Conservation (phyloP, 2,888 invertebrate species). For the Dryomyza anilis region DNA sequence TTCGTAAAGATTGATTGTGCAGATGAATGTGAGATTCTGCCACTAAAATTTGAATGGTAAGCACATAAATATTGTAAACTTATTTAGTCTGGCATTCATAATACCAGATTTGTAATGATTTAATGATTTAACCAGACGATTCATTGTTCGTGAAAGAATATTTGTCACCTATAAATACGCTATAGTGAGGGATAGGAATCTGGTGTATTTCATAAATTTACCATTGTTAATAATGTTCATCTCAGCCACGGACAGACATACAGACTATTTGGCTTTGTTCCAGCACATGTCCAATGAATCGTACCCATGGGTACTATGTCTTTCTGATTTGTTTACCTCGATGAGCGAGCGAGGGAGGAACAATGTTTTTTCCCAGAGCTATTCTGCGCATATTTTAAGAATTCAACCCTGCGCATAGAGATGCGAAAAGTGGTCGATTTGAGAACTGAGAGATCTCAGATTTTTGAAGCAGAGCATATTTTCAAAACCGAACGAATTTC, state of each 20-base stretch:
- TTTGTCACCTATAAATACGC: too few relatives aligned
- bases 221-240: neutral
- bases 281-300: conserved; percentile 10
- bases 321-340: neutral
- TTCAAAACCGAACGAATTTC: neutral
- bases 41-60: conserved; percentile 60
- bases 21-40: conserved; percentile 51
- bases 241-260: neutral
- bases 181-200: neutral
- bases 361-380: conserved; percentile 12
- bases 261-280: conserved; percentile 18
- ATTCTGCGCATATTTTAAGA: conserved; percentile 28
- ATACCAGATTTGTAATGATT: too few relatives aligned
- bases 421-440: conserved; percentile 4
- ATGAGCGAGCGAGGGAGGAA: conserved; percentile 8
- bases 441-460: conserved; percentile 17
- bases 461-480: conserved; percentile 20
- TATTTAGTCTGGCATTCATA: too few relatives aligned
- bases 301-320: too few relatives aligned
- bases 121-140: too few relatives aligned
- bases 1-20: conserved; percentile 60
- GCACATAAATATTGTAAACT: too few relatives aligned
- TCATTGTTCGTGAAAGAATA: neutral
- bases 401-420: conserved; percentile 27
- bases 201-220: neutral